These are phyloP conservation scores for Phymanthus crucifer DNA, from an alignment of 92 coral and sea anemone species.

Conservation along the genomic window DNA sequence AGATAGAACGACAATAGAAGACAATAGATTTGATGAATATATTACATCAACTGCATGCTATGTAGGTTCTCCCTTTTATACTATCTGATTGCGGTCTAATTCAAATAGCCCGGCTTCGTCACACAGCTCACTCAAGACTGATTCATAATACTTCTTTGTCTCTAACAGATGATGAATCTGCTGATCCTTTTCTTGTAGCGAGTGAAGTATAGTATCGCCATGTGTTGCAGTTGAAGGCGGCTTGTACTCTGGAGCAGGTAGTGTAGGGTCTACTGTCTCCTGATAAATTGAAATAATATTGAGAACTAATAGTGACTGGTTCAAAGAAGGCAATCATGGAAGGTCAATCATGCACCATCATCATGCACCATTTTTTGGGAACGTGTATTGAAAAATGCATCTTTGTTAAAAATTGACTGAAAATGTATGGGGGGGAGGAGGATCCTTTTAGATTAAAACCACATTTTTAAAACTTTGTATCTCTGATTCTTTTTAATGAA, in stretches of 20 bases:
- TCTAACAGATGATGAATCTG: slow-evolving; percentile 67
- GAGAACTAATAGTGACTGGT: neutral
- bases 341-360: too few relatives aligned
- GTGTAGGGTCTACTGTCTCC: slow-evolving; percentile 41
- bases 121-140: slow-evolving; percentile 74
- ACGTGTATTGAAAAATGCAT: too few relatives aligned
- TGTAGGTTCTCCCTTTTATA: neutral
- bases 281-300: neutral
- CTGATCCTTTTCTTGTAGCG: slow-evolving; percentile 57
- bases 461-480: too few relatives aligned
- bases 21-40: too few relatives aligned
- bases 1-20: too few relatives aligned
- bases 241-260: slow-evolving; percentile 14
- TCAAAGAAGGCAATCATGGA: too few relatives aligned
- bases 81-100: slow-evolving; percentile 64
- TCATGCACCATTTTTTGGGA: too few relatives aligned
- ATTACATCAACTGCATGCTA: neutral
- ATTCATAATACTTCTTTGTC: slow-evolving; percentile 63
- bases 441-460: too few relatives aligned
- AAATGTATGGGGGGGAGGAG: too few relatives aligned
- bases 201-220: slow-evolving; percentile 54
- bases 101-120: slow-evolving; percentile 92
- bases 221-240: slow-evolving; percentile 24
- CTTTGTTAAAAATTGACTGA: too few relatives aligned
- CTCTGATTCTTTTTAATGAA: too few relatives aligned